Evolutionary conservation across 2,797 vertebrate species (phyloP), one percentile per base, ranked within the genome.

Genomic region (Hypotaenidia okinawae): DNA sequence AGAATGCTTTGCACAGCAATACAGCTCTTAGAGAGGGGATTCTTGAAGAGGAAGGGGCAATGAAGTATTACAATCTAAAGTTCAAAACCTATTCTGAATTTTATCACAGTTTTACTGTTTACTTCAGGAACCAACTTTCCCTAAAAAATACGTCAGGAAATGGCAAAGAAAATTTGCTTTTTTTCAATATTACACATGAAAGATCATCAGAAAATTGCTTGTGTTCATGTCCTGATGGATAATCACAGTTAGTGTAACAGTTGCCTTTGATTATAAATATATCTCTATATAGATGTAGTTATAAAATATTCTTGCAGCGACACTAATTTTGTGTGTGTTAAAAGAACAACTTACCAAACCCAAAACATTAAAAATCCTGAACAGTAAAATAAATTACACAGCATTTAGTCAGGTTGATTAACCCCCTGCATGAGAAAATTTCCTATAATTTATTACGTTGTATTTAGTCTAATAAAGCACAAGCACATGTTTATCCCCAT

Each of bases 381-480:
- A 43, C 4, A 58, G 19, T 69, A 55, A 92, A 93, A 87, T 91
- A 69, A 96, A 90, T 84, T 73, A 17, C 10, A 51, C 15, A 58
- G 27, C 15, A 32, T 75, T 64, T 11, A 78, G 9, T 43, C 45
- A 84, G 19, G 79, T 55, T 96, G 78, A 83, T 96, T 93, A 89
- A 91, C 22, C 58, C 27, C 9, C 15, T 93, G 58, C 3, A 90
- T 84, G 55, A 72, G 54, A 93, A 75, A 62, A 82, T 95, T 92
- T 82, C 25, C 37, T 43, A 82, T 76, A 96, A 94, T 96, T 93
- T 95, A 87, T 94, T 93, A 75, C 41, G 43, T 68, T 64, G 86
- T 87, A 79, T 91, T 92, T 87, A 78, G 35, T 89, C 39, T 54
- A 74, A 89, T 83, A 90, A 92, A 95, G 11, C 33, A 58, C 25